These are phyloP conservation scores for Pavo muticus DNA, from an alignment of 2,113 vertebrate genomes.

Conservation along the genomic window DNA sequence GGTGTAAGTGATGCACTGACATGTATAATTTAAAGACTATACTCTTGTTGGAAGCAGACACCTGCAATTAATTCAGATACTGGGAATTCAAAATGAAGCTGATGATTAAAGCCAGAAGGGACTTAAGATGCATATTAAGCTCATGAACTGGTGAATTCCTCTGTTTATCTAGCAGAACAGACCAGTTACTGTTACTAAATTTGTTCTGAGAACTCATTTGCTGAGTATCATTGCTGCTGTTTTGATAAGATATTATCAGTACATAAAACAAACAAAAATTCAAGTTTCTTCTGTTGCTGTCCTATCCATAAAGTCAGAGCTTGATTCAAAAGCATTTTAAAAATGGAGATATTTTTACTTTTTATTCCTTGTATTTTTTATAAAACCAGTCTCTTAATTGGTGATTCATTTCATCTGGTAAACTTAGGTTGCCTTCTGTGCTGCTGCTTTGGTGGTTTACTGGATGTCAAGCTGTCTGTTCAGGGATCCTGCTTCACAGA, in stretches of 20 bases:
- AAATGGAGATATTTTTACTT: not conserved
- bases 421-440: not conserved
- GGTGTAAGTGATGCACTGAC: slow-evolving; percentile 63
- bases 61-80: slow-evolving; percentile 74
- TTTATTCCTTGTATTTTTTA: not conserved
- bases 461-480: not conserved
- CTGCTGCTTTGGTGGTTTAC: rapidly evolving
- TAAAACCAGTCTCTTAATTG: not conserved
- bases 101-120: slow-evolving; percentile 68
- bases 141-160: slow-evolving; percentile 6
- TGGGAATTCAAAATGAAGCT: slow-evolving; percentile 67
- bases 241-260: not conserved
- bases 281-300: not conserved
- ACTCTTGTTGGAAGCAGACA: slow-evolving; percentile 68
- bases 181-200: not conserved
- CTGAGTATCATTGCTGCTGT: not conserved
- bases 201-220: not conserved
- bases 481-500: not conserved
- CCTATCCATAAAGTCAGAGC: not conserved
- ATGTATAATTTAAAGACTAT: slow-evolving; percentile 71
- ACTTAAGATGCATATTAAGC: slow-evolving; percentile 35
- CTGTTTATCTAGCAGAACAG: not conserved
- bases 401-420: not conserved
- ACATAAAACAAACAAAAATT: not conserved
- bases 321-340: not conserved